Evolutionary conservation across 2,113 vertebrate species (phyloP), one percentile per base, ranked within the genome.

Genomic region (Pluvianellus socialis): DNA sequence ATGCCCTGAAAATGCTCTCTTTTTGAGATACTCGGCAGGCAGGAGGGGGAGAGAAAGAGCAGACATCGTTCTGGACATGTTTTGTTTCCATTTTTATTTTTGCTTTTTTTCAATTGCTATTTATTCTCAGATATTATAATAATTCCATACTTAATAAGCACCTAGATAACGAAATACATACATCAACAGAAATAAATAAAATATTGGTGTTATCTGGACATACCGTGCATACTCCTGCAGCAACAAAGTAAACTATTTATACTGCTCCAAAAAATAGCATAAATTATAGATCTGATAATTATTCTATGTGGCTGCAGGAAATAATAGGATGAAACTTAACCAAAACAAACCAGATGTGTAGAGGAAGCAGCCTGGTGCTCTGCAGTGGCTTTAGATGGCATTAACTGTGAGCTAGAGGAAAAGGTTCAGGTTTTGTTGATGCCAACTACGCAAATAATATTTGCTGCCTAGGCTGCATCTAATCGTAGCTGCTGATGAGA

Each of bases 231-330:
- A n/a, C 79, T 96, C 47, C 86, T 86, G 59, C 56, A 71, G 72
- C 56, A 92, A 92, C 49, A 50, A 50, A 50, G 49, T 74, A 59
- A 91, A 91, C 72, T 91, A 75, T 95, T 96, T 76, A 80, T 88
- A 66, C 47, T 72, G n/a, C 85, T 84, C 45, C 79, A 70, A 89
- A 96, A 65, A 95, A 62, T 24, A 68, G 59, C 0, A 1, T 90
- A 77, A 95, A 94, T 95, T 90, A 92, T 74, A 89, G 68, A 93
- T 94, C 88, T 86, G 88, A 47, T 86, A 94, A 81, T 96, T 81
- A 79, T 47, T 53, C 47, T 72, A 38, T 32, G 68, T 88, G 90
- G 47, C 75, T 92, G 65, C 3, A 6, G 63, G 56, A 90, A 92
- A 88, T 88, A 68, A 84, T 75, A 53, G 68, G 75, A 63, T 88